A percentile compares a stretch with the other conserved stretches of the same genome.
Conservation (phyloP, 2,113 vertebrate genomes). For the Cyphomyrus plagiostoma region DNA sequence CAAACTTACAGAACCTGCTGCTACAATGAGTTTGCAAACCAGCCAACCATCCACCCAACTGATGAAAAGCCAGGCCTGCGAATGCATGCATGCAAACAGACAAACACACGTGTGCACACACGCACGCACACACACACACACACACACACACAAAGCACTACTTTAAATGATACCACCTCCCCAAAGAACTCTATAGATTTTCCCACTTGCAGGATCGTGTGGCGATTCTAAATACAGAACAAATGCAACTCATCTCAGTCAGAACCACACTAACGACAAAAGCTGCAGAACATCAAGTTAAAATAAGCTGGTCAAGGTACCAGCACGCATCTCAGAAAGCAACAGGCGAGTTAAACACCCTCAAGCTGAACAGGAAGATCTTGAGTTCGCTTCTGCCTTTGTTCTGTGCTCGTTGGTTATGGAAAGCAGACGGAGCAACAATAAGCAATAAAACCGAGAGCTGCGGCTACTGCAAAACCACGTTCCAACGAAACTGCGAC, state of each 20-base stretch:
- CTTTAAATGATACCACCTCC: background rate
- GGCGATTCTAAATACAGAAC: background rate
- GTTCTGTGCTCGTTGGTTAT: background rate
- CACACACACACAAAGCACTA: background rate
- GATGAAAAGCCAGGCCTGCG: background rate
- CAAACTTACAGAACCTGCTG: slow-evolving; percentile 11
- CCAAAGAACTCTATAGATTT: background rate
- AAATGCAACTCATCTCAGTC: background rate
- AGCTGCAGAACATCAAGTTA: background rate
- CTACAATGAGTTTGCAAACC: background rate
- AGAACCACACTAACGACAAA: background rate
- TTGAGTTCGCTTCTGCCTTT: slow-evolving; percentile 10
- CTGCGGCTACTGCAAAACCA: slow-evolving; percentile 11
- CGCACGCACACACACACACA: background rate
- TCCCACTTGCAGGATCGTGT: background rate
- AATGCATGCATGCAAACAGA: background rate
- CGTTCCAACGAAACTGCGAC: background rate
- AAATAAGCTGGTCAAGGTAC: background rate
- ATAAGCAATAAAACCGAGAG: slow-evolving; percentile 3
- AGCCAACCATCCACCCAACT: background rate
- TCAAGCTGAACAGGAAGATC: background rate
- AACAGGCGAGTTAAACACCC: slow-evolving; percentile 8
- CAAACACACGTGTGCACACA: background rate
- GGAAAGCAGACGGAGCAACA: background rate
- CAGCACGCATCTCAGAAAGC: background rate